Evolutionary conservation across 2,113 vertebrate species (phyloP).

Genomic region (Craseonycteris thonglongyai): DNA sequence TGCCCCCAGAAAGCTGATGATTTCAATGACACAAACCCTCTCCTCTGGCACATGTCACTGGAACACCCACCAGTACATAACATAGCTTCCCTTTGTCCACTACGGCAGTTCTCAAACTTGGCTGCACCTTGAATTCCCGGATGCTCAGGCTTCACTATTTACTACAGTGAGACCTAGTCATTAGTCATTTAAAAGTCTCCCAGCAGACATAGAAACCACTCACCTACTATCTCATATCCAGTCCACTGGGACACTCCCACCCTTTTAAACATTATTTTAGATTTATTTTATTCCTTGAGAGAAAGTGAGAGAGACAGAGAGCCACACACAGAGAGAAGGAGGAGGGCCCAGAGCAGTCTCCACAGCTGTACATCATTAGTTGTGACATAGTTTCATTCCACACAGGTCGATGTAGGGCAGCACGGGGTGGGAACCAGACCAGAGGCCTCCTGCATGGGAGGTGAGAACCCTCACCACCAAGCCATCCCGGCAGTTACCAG

Average conservation of each 20-base stretch:
- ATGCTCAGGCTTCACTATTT: not conserved
- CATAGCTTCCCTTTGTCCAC: not conserved
- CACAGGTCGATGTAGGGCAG: too few relatives aligned
- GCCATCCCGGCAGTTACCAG: too few relatives aligned
- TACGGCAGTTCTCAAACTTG: not conserved
- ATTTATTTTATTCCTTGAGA: too few relatives aligned
- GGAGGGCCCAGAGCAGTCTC: too few relatives aligned
- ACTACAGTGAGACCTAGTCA: accelerated
- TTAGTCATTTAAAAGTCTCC: not conserved
- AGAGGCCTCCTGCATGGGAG: too few relatives aligned
- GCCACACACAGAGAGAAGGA: too few relatives aligned
- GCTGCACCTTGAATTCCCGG: not conserved
- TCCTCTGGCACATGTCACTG: not conserved
- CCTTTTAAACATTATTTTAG: not conserved
- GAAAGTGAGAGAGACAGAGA: too few relatives aligned
- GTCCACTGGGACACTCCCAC: not conserved
- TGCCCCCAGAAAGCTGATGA: not conserved
- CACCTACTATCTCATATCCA: not conserved
- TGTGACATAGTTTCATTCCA: too few relatives aligned
- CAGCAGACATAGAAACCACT: not conserved
- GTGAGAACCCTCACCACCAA: too few relatives aligned
- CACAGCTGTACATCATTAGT: too few relatives aligned
- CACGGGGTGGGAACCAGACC: too few relatives aligned
- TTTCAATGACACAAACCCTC: not conserved
- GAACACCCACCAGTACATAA: not conserved